Conservation (phyloP, 2,888 invertebrate genomes). For the Polylopha cassiicola region DNA sequence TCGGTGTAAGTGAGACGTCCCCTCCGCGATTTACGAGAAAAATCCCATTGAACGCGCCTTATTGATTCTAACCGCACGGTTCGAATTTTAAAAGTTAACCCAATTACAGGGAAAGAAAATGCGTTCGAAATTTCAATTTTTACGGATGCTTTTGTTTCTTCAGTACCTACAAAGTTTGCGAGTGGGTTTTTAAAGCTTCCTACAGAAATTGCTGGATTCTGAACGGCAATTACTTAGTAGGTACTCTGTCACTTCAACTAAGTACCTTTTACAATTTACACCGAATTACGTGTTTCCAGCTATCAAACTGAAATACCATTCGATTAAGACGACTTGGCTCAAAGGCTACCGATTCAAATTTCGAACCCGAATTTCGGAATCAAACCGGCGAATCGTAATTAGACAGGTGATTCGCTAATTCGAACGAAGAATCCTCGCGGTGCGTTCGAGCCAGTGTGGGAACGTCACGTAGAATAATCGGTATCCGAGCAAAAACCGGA, state of each 20-base stretch:
- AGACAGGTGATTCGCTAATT: conserved; percentile 76
- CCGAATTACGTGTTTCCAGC: too few relatives aligned
- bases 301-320: too few relatives aligned
- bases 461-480: conserved; percentile 72
- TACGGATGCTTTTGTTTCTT: background rate
- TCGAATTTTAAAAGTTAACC: conserved; percentile 11
- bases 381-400: conserved; percentile 54
- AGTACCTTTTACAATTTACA: too few relatives aligned
- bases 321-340: too few relatives aligned
- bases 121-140: conserved; percentile 12
- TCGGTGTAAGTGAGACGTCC: conserved; percentile 71
- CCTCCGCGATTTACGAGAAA: conserved; percentile 53
- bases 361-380: conserved; percentile 44
- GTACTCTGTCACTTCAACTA: too few relatives aligned
- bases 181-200: too few relatives aligned
- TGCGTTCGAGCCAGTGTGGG: conserved; percentile 55
- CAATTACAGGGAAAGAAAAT: conserved; percentile 8
- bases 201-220: too few relatives aligned
- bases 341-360: conserved; percentile 34
- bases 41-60: conserved; percentile 52
- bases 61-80: conserved; percentile 51
- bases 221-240: too few relatives aligned
- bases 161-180: too few relatives aligned
- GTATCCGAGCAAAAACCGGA: conserved; percentile 66
- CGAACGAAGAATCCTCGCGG: conserved; percentile 64